Evolutionary conservation across 53 echinoderm and acorn worm species (phyloP).

Genomic region (Temnopleurus reevesii): DNA sequence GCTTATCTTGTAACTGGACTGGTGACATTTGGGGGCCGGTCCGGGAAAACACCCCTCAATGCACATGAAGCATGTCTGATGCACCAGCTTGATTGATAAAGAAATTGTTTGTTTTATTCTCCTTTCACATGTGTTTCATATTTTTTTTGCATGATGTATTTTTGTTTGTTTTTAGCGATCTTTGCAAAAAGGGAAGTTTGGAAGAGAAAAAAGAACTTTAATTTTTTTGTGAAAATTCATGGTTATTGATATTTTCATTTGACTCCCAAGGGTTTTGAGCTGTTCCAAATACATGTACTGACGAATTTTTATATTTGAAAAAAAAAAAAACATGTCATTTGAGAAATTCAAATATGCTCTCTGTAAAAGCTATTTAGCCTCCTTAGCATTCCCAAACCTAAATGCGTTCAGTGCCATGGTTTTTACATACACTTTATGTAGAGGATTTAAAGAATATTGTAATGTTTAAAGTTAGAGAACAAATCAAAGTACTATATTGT

Average conservation of each 20-base stretch:
- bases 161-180: not conserved
- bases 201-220: not conserved
- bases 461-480: no score
- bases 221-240: not conserved
- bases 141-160: conserved; percentile 1
- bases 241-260: not conserved
- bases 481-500: no score
- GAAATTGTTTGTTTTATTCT: not conserved
- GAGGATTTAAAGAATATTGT: not conserved
- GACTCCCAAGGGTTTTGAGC: not conserved
- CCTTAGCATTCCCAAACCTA: no score
- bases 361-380: no score
- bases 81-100: not conserved
- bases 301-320: not conserved
- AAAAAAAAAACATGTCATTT: not conserved
- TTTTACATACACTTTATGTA: not conserved
- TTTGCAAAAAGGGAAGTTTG: not conserved
- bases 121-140: not conserved
- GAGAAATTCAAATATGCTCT: no score
- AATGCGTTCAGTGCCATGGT: not conserved
- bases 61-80: not conserved
- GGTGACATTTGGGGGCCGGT: not conserved
- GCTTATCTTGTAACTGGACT: not conserved
- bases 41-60: not conserved
- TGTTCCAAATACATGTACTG: not conserved